phyloP scores from a whole-genome alignment of 2,888 invertebrate genomes.

The Drosophila tanythrix region DNA sequence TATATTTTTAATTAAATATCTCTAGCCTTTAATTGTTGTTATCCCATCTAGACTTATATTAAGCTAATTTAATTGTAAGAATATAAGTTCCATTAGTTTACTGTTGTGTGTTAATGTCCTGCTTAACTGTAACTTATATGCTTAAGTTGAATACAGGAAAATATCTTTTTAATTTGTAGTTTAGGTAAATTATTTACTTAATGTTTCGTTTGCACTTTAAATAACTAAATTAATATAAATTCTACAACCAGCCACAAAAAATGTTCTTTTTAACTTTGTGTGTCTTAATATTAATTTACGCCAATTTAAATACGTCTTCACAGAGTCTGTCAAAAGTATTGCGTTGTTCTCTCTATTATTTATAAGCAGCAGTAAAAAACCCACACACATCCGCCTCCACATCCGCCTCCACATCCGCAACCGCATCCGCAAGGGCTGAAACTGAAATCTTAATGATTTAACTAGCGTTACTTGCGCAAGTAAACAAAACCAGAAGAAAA shows the following conservation, averaged over 20 bases:
- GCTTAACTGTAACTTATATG: neutral
- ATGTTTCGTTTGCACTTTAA: too few species aligned
- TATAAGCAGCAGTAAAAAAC: neutral
- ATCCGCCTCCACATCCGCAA: constrained; percentile 2
- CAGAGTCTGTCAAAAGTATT: neutral
- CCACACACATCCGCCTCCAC: constrained; percentile 11
- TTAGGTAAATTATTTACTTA: neutral
- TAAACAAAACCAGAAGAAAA: constrained; percentile 8
- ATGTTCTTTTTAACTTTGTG: neutral
- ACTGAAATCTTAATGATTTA: constrained; percentile 62
- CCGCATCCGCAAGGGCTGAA: constrained; percentile 14
- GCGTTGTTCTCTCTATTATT: constrained; percentile 1
- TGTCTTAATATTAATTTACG: neutral
- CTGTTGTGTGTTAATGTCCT: neutral
- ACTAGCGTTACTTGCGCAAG: constrained; percentile 43
- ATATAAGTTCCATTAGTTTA: neutral
- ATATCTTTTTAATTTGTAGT: neutral
- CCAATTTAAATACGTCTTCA: neutral
- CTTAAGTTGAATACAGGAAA: neutral
- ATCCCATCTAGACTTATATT: neutral
- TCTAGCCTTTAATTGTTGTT: neutral
- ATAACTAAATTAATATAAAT: neutral
- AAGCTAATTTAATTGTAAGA: neutral
- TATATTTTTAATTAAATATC: neutral
- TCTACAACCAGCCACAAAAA: neutral